A percentile compares a stretch with the other conserved stretches of the same genome.
phyloP scores from a whole-genome alignment of 2,113 vertebrate genomes.

The Pteronura brasiliensis region DNA sequence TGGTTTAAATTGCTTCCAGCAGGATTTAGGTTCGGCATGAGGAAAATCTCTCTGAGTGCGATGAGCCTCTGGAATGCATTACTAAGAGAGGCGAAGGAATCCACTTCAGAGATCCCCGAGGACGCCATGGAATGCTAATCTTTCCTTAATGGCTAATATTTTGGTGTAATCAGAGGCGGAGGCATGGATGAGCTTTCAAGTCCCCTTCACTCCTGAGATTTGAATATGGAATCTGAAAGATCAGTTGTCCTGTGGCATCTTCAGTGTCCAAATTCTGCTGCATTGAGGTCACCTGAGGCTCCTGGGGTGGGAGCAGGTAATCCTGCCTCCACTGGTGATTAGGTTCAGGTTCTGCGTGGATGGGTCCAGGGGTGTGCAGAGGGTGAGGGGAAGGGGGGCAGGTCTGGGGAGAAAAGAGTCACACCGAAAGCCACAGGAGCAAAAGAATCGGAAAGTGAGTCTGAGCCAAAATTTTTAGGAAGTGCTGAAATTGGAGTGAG shows the following conservation, averaged over 20 bases:
- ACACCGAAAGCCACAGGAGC: background rate
- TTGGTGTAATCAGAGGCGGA: constrained; percentile 61
- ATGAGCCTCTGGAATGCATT: constrained; percentile 69
- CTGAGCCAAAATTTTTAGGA: constrained; percentile 30
- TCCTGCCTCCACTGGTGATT: background rate
- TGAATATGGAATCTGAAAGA: constrained; percentile 1
- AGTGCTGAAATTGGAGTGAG: constrained; percentile 42
- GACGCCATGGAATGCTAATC: constrained; percentile 65
- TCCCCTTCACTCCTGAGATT: constrained; percentile 17
- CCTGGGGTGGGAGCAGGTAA: background rate
- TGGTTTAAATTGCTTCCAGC: constrained; percentile 72
- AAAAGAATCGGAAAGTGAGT: background rate
- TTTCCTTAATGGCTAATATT: constrained; percentile 69
- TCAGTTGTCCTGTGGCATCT: constrained; percentile 9
- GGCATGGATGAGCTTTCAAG: constrained; percentile 51
- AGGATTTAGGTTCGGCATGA: constrained; percentile 64
- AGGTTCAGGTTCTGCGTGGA: background rate
- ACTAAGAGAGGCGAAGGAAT: constrained; percentile 49
- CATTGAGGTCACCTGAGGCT: background rate
- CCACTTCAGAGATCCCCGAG: constrained; percentile 60
- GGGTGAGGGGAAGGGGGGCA: fast-evolving
- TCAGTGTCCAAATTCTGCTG: background rate
- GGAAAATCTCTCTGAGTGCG: constrained; percentile 40
- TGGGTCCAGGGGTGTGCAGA: background rate
- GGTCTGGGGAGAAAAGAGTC: background rate